phyloP scores from a whole-genome alignment of 2,113 vertebrate species.

The Lates calcarifer region DNA sequence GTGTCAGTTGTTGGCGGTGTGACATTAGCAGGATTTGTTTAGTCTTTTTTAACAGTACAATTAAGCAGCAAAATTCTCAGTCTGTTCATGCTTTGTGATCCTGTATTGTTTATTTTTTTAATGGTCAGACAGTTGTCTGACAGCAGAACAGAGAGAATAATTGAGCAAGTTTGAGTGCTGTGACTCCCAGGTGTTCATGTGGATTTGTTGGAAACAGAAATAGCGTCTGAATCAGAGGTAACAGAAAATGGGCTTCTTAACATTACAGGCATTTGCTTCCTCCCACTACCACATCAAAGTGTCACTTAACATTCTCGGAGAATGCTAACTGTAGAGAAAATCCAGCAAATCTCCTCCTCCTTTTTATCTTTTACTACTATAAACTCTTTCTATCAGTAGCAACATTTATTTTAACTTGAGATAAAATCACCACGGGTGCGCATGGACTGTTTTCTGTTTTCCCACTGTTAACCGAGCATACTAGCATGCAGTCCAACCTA shows the following conservation, averaged over 20 bases:
- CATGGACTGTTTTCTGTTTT: slow-evolving; percentile 4
- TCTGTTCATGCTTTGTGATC: slow-evolving; percentile 55
- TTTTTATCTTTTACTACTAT: slow-evolving; percentile 27
- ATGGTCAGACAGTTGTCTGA: slow-evolving; percentile 66
- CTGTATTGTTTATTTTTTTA: slow-evolving; percentile 63
- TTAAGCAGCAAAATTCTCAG: slow-evolving; percentile 24
- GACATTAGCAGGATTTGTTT: slow-evolving; percentile 29
- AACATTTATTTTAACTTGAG: slow-evolving; percentile 53
- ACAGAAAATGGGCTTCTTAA: slow-evolving; percentile 49
- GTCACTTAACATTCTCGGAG: slow-evolving; percentile 44
- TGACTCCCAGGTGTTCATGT: slow-evolving; percentile 50
- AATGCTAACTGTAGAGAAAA: slow-evolving; percentile 31
- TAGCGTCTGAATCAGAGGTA: slow-evolving; percentile 37
- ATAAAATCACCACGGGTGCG: slow-evolving; percentile 10
- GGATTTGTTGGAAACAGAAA: slow-evolving; percentile 62
- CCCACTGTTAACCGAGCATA: slow-evolving; percentile 17
- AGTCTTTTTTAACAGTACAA: slow-evolving; percentile 19
- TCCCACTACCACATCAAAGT: slow-evolving; percentile 62
- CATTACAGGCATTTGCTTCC: slow-evolving; percentile 52
- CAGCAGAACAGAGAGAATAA: slow-evolving; percentile 70
- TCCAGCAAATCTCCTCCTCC: slow-evolving; percentile 26
- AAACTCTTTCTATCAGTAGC: slow-evolving; percentile 35
- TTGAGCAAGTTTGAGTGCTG: slow-evolving; percentile 55
- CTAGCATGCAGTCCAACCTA: slow-evolving; percentile 3
- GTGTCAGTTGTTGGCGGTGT: slow-evolving; percentile 36